Base-by-base conservation (phyloP, 2,888 invertebrate genomes). In the Drosophila parthenogenetica region DNA sequence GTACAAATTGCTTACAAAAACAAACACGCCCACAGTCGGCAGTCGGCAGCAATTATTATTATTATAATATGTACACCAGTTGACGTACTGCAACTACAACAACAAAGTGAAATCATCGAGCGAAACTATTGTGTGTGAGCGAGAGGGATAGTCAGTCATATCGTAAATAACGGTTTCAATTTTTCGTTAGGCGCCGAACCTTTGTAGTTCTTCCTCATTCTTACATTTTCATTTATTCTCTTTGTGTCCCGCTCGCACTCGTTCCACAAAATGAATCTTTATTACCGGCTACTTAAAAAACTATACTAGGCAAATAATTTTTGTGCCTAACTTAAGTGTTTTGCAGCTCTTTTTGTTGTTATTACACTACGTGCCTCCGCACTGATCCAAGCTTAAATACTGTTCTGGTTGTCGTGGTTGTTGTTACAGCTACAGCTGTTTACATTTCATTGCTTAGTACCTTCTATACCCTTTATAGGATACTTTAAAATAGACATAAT, bases 301-400 rank as follows among this genome's bases (percentile, higher is more conserved):
- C 51, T 32, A 51, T 72, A 71, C 50, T 32, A 53, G 64, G 58
- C 50, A 70, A 57, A 13, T 37, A 60, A 54, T 70, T 70, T 75
- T 75, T 66, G 46, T 61, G 50, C 58, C 55, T 46, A 55, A 43
- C 67, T 64, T 60, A 25, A 19, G n/a, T 59, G 39, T 16, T 55
- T 54, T 43, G 39, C 19, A 37, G 35, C 29, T 71, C 49, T 45
- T 74, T 48, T 43, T 53, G 32, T 46, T 67, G 78, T 57, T 65
- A 59, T 63, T 65, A 58, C 70, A 73, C 59, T 81, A 79, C 82
- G 79, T 86, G 84, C n/a, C n/a, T n/a, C n/a, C n/a, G n/a, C 87
- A 80, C 86, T 88, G 87, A 88, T 77, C 88, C 65, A 76, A 69
- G 66, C 81, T 64, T 58, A 42, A 32, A 60, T 16, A 10, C 16